Conservation (phyloP, 2,888 invertebrate genomes). For the Meganola albula region DNA sequence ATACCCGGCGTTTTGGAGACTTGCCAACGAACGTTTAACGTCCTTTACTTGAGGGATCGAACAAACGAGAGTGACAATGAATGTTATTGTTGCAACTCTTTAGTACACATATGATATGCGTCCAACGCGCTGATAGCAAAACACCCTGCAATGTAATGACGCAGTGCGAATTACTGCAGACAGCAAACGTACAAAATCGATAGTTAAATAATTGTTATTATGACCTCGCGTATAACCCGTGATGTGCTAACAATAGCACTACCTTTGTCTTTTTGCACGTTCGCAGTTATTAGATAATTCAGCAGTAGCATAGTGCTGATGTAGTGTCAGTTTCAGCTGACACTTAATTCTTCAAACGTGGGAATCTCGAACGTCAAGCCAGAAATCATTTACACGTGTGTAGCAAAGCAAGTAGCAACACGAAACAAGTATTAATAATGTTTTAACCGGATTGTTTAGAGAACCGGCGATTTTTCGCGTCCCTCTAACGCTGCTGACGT, state of each 20-base stretch:
- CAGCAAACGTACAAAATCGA: constrained; percentile 15
- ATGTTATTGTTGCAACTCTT: constrained; percentile 15
- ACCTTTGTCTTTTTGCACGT: too few relatives aligned
- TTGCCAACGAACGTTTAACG: constrained; percentile 33
- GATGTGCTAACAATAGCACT: too few relatives aligned
- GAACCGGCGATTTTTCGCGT: constrained; percentile 46
- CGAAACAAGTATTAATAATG: too few relatives aligned
- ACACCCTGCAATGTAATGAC: constrained; percentile 20
- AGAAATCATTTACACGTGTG: too few relatives aligned
- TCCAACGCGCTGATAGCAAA: constrained; percentile 4
- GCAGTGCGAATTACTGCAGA: constrained; percentile 29
- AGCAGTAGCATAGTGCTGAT: too few relatives aligned
- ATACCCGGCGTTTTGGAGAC: constrained; percentile 35
- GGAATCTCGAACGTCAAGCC: too few relatives aligned
- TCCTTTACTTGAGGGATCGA: constrained; percentile 17
- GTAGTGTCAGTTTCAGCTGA: too few relatives aligned
- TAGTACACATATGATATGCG: neutral
- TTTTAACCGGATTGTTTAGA: constrained; percentile 46
- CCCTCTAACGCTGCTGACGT: constrained; percentile 58
- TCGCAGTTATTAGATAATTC: too few relatives aligned
- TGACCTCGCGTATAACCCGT: constrained; percentile 7
- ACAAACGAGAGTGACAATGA: constrained; percentile 16
- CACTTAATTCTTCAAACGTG: too few relatives aligned
- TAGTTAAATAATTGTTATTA: constrained; percentile 11
- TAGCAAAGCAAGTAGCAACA: too few relatives aligned